A percentile compares a stretch with the other conserved stretches of the same genome.
Conservation (phyloP, 2,797 vertebrate species). For the Zenarchopterus dispar region DNA sequence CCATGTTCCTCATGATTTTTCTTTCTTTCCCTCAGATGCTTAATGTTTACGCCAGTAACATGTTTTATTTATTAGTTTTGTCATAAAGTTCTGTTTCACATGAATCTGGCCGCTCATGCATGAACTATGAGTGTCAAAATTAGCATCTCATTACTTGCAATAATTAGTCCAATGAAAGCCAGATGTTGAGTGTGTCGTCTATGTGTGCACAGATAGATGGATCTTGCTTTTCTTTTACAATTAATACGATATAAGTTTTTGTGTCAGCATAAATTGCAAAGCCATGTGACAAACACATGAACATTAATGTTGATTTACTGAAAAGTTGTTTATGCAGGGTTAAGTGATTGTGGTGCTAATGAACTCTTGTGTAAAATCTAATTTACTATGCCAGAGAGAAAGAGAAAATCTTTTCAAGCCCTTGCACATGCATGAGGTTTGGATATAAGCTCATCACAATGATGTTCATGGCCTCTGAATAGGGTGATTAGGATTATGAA, state of each 20-base stretch:
- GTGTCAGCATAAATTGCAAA: conserved; percentile 30
- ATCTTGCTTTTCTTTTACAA: conserved; percentile 64
- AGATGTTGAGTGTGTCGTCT: conserved; percentile 85
- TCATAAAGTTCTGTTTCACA: conserved; percentile 86
- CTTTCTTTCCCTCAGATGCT: conserved; percentile 69
- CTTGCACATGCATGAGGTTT: conserved; percentile 12
- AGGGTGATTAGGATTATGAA: conserved; percentile 37
- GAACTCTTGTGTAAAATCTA: conserved; percentile 53
- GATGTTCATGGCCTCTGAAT: conserved; percentile 28
- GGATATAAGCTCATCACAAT: conserved; percentile 19
- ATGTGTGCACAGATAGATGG: conserved; percentile 78
- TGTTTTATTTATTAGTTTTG: conserved; percentile 90
- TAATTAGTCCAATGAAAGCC: conserved; percentile 94
- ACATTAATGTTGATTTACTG: conserved; percentile 38
- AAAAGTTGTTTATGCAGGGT: conserved; percentile 15
- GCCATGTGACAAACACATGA: conserved; percentile 50
- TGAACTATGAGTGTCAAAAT: conserved; percentile 90
- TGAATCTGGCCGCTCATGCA: conserved; percentile 86
- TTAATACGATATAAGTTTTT: conserved; percentile 69
- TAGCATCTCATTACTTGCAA: conserved; percentile 92
- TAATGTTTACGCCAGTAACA: conserved; percentile 84
- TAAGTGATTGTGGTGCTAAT: conserved; percentile 48
- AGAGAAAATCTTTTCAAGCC: conserved; percentile 38
- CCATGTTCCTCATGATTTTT: conserved; percentile 58
- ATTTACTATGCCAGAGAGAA: conserved; percentile 44